Conservation (phyloP, 2,888 invertebrate species). For the Chromoteleia sp. region DNA sequence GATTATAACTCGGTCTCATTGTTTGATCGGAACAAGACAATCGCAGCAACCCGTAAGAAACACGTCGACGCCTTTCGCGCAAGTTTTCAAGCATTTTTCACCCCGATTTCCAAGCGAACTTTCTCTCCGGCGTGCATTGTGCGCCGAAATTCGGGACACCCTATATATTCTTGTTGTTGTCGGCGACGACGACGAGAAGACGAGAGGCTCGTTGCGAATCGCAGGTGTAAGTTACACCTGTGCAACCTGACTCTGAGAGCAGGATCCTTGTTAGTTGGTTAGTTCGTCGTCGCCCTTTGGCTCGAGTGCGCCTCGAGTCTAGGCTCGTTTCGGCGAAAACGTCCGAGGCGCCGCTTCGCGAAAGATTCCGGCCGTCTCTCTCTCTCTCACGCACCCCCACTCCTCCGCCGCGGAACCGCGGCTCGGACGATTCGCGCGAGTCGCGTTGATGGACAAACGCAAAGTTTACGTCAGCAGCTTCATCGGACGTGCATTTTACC, state of each 20-base stretch:
- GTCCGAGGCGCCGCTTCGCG: background rate
- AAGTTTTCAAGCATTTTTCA: no score
- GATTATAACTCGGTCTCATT: no score
- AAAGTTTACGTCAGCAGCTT: conserved; percentile 73
- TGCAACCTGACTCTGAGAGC: conserved; percentile 70
- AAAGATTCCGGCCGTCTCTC: background rate
- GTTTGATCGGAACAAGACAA: no score
- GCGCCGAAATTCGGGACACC: no score
- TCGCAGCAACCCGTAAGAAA: no score
- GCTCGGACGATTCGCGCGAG: background rate
- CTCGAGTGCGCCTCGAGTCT: conserved; percentile 54
- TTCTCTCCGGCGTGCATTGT: no score
- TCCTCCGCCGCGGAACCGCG: background rate
- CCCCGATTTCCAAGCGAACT: no score
- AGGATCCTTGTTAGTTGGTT: conserved; percentile 52
- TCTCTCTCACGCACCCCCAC: no score
- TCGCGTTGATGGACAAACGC: conserved; percentile 62
- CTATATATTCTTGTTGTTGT: conserved; percentile 9
- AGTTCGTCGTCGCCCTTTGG: conserved; percentile 69
- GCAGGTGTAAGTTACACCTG: conserved; percentile 75
- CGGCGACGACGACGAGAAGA: conserved; percentile 2
- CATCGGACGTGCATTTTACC: conserved; percentile 70
- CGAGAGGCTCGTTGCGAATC: conserved; percentile 38
- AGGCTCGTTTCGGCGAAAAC: background rate
- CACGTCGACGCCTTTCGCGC: no score